Evolutionary conservation across 2,888 invertebrate species (phyloP), one percentile per base, ranked within the genome.

Genomic region (Vesta saturnalis): DNA sequence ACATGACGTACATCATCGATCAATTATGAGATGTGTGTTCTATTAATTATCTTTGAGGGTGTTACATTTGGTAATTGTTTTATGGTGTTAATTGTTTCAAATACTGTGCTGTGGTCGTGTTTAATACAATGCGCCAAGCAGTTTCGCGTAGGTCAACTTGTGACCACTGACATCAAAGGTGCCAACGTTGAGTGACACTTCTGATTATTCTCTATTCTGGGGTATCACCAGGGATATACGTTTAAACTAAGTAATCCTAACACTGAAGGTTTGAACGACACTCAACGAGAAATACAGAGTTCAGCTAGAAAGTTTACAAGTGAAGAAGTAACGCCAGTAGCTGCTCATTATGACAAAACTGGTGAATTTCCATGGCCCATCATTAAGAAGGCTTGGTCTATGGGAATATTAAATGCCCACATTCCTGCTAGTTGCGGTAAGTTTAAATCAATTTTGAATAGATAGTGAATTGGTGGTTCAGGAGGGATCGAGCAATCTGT

Each of bases 351-450:
- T 83, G 98, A 99, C 85, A 91, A 89, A 83, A 90, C 91, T 60
- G 97, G 97, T 72, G 93, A 95, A 85, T 99, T 94, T 85, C 98
- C 99, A 0, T 95, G 94, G 95, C 95, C 95, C 8, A 87, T 99
- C 67, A 87, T 98, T 15, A 97, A 97, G 87, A 97, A 97, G 83
- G 96, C 97, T 0, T 96, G 95, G 91, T 84, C 86, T 59, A 78
- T 97, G 39, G 99, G 98, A 15, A 88, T 99, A 6, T 89, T 96
- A 85, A 98, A 97, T 82, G 88, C 89, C 21, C 94, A 94, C 79
- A 89, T 99, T 75, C 97, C 97, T 0, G 88, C 89, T 76, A 88
- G 91, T 77, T 86, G 89, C 81, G 94, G 94, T 89, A 86, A 84
- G 83, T 5, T 8, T n/a, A 1, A 12, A 10, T 52, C 1, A 8